These are phyloP conservation scores for Tenthredo scrophulariae DNA, from an alignment of 2,888 invertebrate genomes.

Conservation along the genomic window DNA sequence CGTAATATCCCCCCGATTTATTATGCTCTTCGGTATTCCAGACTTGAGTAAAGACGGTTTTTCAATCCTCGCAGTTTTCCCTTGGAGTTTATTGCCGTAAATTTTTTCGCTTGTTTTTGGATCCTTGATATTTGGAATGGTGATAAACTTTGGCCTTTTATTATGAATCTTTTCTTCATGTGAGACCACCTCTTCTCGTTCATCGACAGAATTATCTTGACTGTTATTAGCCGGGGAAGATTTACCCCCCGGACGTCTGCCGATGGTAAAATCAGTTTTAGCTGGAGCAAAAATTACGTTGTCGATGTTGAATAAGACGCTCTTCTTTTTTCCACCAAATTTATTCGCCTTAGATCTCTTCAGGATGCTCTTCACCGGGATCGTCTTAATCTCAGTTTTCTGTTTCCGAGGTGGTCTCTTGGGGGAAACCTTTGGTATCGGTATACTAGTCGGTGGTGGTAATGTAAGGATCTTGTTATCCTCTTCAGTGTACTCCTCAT, in stretches of 20 bases:
- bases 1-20: background rate
- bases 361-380: slow-evolving; percentile 71
- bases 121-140: slow-evolving; percentile 74
- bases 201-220: background rate
- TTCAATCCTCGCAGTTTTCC: slow-evolving; percentile 59
- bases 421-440: slow-evolving; percentile 80
- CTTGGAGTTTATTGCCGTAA: slow-evolving; percentile 58
- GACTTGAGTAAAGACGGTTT: background rate
- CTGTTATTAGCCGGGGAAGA: slow-evolving; percentile 28
- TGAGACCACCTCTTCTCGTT: slow-evolving; percentile 58
- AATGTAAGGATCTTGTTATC: slow-evolving; percentile 3
- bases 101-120: slow-evolving; percentile 60
- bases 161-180: slow-evolving; percentile 57
- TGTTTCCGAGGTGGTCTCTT: slow-evolving; percentile 82
- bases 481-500: slow-evolving; percentile 53
- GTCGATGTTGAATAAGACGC: slow-evolving; percentile 74
- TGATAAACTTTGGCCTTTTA: slow-evolving; percentile 72
- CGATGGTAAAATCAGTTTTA: slow-evolving; percentile 66
- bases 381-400: slow-evolving; percentile 76
- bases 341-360: slow-evolving; percentile 66
- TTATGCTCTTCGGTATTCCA: slow-evolving; percentile 41
- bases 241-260: slow-evolving; percentile 61
- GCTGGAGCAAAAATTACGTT: slow-evolving; percentile 76
- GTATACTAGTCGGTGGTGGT: slow-evolving; percentile 67
- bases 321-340: slow-evolving; percentile 68